phyloP scores from a whole-genome alignment of 1,140 invertebrate genomes.

The Cyclargus thomasi region DNA sequence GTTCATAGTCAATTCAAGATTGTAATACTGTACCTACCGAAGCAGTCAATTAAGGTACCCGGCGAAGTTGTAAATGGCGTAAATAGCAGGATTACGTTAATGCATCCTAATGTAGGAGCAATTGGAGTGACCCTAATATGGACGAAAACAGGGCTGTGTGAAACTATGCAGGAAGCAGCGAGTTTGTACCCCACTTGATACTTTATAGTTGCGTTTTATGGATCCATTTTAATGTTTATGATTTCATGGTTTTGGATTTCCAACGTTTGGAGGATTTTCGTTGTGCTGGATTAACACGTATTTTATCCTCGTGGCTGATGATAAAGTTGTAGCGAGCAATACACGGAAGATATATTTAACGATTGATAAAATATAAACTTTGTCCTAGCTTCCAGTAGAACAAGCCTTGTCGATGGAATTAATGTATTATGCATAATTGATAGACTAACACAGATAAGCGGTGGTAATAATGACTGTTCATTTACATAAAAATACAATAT shows the following conservation, averaged over 20 bases:
- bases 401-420: neutral
- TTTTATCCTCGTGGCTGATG: neutral
- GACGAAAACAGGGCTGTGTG: conserved; percentile 32
- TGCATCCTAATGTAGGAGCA: conserved; percentile 30
- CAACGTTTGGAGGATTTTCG: neutral
- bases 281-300: neutral
- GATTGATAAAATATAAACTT: neutral
- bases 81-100: conserved; percentile 23
- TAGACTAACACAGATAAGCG: neutral
- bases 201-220: neutral
- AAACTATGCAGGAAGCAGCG: conserved; percentile 45
- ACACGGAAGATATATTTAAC: no score
- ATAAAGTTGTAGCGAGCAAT: neutral
- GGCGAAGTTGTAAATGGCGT: neutral
- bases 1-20: no score
- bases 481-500: conserved; percentile 11
- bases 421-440: neutral
- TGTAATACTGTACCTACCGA: no score
- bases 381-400: neutral
- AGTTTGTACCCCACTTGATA: conserved; percentile 15
- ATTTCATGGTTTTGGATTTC: neutral
- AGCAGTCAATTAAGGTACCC: neutral
- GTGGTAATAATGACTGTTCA: neutral
- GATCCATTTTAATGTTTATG: neutral
- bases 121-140: conserved; percentile 41